Conservation (phyloP, 2,113 vertebrate species). For the Chelonoidis abingdonii region DNA sequence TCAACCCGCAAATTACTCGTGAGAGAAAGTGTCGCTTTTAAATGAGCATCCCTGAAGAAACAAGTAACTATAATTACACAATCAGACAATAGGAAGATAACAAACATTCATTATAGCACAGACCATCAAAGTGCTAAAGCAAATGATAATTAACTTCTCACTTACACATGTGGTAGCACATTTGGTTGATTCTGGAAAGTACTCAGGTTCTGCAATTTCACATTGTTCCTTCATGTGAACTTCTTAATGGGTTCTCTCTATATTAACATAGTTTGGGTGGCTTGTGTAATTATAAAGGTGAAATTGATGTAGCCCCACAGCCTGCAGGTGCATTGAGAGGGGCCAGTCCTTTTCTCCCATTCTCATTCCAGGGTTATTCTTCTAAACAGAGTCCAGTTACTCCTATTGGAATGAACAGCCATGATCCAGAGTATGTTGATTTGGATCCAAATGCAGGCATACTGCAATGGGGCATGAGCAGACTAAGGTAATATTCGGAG, state of each 20-base stretch:
- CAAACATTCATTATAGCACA: not conserved
- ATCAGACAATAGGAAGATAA: not conserved
- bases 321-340: not conserved
- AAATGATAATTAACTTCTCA: not conserved
- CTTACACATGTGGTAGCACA: not conserved
- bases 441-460: not conserved
- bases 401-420: not conserved
- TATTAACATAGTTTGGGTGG: not conserved
- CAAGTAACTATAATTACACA: not conserved
- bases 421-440: not conserved
- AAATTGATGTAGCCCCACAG: not conserved
- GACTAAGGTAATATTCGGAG: not conserved
- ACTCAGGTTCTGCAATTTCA: not conserved
- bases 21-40: conserved; percentile 13
- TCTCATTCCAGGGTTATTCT: not conserved
- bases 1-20: conserved; percentile 24
- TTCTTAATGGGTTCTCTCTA: not conserved
- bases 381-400: not conserved
- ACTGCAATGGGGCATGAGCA: not conserved
- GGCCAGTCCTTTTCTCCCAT: not conserved
- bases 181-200: not conserved
- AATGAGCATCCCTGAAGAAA: not conserved
- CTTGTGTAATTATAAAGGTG: not conserved
- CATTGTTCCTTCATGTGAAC: not conserved
- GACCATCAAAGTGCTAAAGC: not conserved